Conservation (phyloP, 2,797 vertebrate genomes). For the Ataeniobius toweri region DNA sequence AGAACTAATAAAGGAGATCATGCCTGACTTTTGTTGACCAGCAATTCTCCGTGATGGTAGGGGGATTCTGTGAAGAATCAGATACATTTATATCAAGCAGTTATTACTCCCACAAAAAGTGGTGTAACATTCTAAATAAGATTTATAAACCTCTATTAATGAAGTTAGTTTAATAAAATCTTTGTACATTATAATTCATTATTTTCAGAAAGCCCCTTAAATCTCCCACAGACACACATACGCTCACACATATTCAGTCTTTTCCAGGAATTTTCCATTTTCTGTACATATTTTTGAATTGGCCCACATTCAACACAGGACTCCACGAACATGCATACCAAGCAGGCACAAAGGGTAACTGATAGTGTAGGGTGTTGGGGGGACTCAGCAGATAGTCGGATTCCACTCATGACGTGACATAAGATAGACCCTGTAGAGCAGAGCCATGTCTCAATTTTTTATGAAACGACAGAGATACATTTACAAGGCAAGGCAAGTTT, state of each 20-base stretch:
- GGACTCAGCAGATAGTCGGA: neutral
- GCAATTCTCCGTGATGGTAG: neutral
- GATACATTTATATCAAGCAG: neutral
- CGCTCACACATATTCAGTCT: neutral
- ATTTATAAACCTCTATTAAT: neutral
- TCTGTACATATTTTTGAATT: neutral
- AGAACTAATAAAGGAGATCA: neutral
- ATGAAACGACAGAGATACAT: neutral
- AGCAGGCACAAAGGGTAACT: neutral
- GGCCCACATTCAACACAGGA: neutral
- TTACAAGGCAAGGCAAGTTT: too few relatives aligned
- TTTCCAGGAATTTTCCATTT: constrained; percentile 51
- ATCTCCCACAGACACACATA: constrained; percentile 4
- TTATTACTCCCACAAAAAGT: neutral
- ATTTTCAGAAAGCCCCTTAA: constrained; percentile 47
- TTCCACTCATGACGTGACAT: neutral
- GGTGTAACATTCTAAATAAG: neutral
- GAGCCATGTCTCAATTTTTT: neutral
- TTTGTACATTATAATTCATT: constrained; percentile 54
- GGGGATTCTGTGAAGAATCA: neutral
- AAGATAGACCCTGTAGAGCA: neutral
- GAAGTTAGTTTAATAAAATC: constrained; percentile 3
- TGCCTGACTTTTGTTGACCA: neutral
- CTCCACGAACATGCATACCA: neutral
- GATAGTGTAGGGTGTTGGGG: neutral